Evolutionary conservation across 2,113 vertebrate genomes (phyloP), one percentile per base, ranked within the genome.

Genomic region (Pristiophorus japonicus): DNA sequence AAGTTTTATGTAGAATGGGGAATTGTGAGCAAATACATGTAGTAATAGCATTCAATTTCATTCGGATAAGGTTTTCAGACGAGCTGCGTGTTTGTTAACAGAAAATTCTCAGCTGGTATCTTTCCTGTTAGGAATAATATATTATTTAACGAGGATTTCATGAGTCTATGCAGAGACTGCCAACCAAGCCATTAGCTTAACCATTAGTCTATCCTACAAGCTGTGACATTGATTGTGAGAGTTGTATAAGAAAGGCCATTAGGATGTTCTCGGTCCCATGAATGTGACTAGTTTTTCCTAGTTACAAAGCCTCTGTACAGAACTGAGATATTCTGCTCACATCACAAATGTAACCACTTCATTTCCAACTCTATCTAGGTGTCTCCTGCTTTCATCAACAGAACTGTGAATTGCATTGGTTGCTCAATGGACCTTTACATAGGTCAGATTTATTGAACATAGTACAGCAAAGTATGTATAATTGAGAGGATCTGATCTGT

Each of bases 391-490:
- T 63, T 38, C 88, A 42, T 81, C n/a, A 63, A 6, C 88, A 20
- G 34, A 7, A 38, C 59, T 92, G 88, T 92, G 88, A 91, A 91
- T 91, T 62, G 62, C 87, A 91, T 24, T 34, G n/a, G 59, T 65
- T 38, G n/a, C 62, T 92, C 59, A 92, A 63, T 42, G 59, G 62
- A 63, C 59, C 88, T 92, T 63, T 92, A n/a, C 59, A 22, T 38
- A 38, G 59, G 88, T 63, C 88, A 65, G 62, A 38, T 92, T 65
- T 34, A 20, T 92, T 92, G 88, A 63, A 92, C 88, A 63, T n/a
- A 18, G 59, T 92, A 63, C 62, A 20, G 34, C 34, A 59, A n/a
- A 38, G 59, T 38, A 92, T 90, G 59, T 92, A 59, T 92, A 62
- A 63, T 62, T 38, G 59, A 63, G 59, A 92, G 87, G 87, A n/a